Evolutionary conservation across 2,797 vertebrate species (phyloP).

Genomic region (Cossypha heuglini): DNA sequence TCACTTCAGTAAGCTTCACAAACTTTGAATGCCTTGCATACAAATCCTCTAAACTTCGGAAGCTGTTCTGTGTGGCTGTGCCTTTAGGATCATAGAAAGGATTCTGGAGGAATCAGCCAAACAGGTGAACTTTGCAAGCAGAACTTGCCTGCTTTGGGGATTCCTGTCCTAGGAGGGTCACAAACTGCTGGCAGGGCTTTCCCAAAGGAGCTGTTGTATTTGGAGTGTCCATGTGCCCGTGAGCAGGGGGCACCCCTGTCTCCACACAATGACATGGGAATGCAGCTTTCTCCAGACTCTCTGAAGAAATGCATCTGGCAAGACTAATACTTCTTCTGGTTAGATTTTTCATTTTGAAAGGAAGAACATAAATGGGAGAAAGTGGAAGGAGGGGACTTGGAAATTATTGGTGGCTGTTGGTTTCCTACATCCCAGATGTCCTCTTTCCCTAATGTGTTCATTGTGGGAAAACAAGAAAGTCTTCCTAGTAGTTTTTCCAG

Average conservation of each 20-base stretch:
- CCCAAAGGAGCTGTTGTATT: accelerated
- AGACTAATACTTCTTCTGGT: not conserved
- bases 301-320: not conserved
- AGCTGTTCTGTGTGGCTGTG: not conserved
- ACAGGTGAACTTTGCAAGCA: not conserved
- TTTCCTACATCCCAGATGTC: not conserved
- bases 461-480: not conserved
- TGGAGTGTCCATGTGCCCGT: accelerated
- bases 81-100: not conserved
- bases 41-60: not conserved
- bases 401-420: not conserved
- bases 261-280: not conserved
- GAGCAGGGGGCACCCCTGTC: accelerated
- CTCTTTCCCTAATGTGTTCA: not conserved
- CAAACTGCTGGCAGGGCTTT: not conserved
- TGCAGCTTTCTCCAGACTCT: not conserved
- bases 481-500: not conserved
- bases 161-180: not conserved
- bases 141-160: not conserved
- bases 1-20: not conserved
- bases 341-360: not conserved
- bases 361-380: not conserved
- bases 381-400: not conserved
- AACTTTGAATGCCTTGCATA: not conserved
- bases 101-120: not conserved